Evolutionary conservation across 2,888 invertebrate species (phyloP).

Genomic region (Diarsia dahlii): DNA sequence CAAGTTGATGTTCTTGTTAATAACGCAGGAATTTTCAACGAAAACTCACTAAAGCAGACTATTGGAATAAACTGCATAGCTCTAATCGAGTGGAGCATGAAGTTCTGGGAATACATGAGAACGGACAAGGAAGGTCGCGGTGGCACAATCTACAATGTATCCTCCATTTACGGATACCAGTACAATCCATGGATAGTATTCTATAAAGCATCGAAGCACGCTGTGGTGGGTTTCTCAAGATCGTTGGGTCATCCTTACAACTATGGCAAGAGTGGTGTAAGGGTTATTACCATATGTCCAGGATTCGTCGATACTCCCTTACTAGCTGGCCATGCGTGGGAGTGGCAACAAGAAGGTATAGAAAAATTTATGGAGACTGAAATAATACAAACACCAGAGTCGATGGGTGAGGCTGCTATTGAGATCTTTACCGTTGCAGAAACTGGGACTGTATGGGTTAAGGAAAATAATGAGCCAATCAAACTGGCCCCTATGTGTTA

Average conservation of each 20-base stretch:
- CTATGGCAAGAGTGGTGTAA: slow-evolving; percentile 82
- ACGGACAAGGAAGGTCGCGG: slow-evolving; percentile 88
- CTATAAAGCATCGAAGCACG: slow-evolving; percentile 74
- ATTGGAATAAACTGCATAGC: slow-evolving; percentile 77
- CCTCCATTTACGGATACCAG: slow-evolving; percentile 88
- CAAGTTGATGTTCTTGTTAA: slow-evolving; percentile 83
- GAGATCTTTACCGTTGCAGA: slow-evolving; percentile 54
- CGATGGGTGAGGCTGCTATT: slow-evolving; percentile 55
- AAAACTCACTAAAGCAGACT: slow-evolving; percentile 62
- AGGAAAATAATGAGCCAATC: slow-evolving; percentile 43
- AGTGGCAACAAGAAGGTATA: slow-evolving; percentile 42
- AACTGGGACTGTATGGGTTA: slow-evolving; percentile 55
- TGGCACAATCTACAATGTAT: slow-evolving; percentile 91
- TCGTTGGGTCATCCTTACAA: slow-evolving; percentile 82
- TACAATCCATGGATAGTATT: slow-evolving; percentile 40
- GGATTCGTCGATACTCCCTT: slow-evolving; percentile 84
- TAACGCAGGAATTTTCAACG: slow-evolving; percentile 79
- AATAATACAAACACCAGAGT: slow-evolving; percentile 61
- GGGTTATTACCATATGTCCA: slow-evolving; percentile 86
- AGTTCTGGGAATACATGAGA: slow-evolving; percentile 90
- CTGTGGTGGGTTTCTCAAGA: slow-evolving; percentile 85
- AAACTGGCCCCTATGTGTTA: slow-evolving; percentile 38
- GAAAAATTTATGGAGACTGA: slow-evolving; percentile 50
- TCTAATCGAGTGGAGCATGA: slow-evolving; percentile 77
- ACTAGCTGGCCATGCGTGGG: slow-evolving; percentile 36